These are phyloP conservation scores for Microdon myrmicae DNA, from an alignment of 2,888 invertebrate genomes.

Conservation along the genomic window DNA sequence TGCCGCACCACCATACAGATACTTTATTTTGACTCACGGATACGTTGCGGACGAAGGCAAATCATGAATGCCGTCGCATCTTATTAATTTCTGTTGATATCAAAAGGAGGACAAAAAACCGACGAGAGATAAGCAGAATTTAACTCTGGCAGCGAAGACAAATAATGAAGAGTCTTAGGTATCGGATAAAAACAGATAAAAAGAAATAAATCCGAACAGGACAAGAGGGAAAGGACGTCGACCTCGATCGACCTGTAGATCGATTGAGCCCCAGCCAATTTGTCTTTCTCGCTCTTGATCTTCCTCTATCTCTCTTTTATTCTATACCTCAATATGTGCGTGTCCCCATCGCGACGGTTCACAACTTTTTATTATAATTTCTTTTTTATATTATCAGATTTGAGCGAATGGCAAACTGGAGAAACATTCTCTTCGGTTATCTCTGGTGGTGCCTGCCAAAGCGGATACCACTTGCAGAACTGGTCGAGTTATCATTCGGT, in stretches of 20 bases:
- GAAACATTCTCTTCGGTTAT: conserved; percentile 18
- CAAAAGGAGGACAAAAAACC: conserved; percentile 40
- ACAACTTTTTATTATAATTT: conserved; percentile 39
- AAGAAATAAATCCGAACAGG: conserved; percentile 5
- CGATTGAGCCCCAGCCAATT: too few species aligned
- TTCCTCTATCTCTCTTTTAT: conserved; percentile 8
- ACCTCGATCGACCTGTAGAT: conserved; percentile 22
- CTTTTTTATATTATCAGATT: conserved; percentile 45
- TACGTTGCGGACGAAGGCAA: conserved; percentile 33
- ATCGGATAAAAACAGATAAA: conserved; percentile 25
- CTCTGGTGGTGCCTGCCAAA: conserved; percentile 37
- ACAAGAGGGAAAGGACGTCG: conserved; percentile 14
- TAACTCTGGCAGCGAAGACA: conserved; percentile 47
- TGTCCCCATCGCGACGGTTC: too few species aligned
- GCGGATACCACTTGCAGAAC: conserved; percentile 40
- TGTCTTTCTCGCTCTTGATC: too few species aligned
- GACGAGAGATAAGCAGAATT: conserved; percentile 42
- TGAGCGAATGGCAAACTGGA: conserved; percentile 40
- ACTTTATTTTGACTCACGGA: conserved; percentile 19
- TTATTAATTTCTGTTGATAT: conserved; percentile 52
- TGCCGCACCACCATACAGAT: conserved; percentile 25
- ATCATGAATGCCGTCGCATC: conserved; percentile 52
- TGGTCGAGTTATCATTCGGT: conserved; percentile 33
- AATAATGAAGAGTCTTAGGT: conserved; percentile 43
- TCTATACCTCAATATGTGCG: conserved; percentile 7